Evolutionary conservation across 2,797 vertebrate species (phyloP).

Genomic region (Eulemur mongoz): DNA sequence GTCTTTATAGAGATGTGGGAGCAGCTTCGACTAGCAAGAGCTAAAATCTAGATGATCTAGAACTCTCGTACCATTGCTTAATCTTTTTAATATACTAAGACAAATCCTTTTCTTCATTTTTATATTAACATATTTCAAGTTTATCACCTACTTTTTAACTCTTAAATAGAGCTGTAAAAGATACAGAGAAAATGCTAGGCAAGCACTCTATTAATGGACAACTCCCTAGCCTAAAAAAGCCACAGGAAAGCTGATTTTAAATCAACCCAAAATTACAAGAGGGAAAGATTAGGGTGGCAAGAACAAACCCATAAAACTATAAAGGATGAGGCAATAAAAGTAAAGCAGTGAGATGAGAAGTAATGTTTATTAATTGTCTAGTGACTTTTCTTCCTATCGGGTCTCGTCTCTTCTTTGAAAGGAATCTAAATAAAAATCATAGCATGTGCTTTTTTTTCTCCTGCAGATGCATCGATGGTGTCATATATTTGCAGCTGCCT

Average conservation of each 20-base stretch:
- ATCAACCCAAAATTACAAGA: conserved; percentile 70
- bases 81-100: conserved; percentile 85
- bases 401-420: conserved; percentile 55
- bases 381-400: conserved; percentile 55
- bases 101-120: conserved; percentile 87
- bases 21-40: conserved; percentile 79
- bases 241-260: conserved; percentile 75
- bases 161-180: conserved; percentile 70
- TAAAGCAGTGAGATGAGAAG: conserved; percentile 67
- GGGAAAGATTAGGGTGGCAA: conserved; percentile 74
- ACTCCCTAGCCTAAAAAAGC: conserved; percentile 59
- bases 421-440: conserved; percentile 65
- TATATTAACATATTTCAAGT: conserved; percentile 87
- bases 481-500: conserved; percentile 18
- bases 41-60: conserved; percentile 83
- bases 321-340: conserved; percentile 74
- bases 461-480: neutral
- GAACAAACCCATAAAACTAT: conserved; percentile 68
- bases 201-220: conserved; percentile 61
- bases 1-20: conserved; percentile 82
- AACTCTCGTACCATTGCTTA: conserved; percentile 82
- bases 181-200: conserved; percentile 74
- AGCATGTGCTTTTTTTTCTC: neutral
- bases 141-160: conserved; percentile 82
- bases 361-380: conserved; percentile 75